These are phyloP conservation scores for Psittacara wagleri DNA, from an alignment of 2,113 vertebrate species.

Conservation along the genomic window DNA sequence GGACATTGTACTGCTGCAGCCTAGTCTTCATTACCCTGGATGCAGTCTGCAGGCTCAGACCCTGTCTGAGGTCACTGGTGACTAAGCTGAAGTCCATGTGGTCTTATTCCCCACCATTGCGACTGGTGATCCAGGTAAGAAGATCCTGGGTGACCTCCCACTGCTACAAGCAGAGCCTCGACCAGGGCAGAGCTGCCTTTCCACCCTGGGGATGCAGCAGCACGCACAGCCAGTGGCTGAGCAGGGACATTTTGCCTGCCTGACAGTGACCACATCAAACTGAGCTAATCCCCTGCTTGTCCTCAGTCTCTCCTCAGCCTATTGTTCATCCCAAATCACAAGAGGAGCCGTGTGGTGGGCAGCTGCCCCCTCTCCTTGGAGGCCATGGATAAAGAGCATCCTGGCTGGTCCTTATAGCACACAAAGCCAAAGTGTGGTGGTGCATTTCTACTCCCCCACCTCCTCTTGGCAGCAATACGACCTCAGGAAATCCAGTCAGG, in stretches of 20 bases:
- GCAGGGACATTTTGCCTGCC: not conserved
- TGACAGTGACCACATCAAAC: no score
- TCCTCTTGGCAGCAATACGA: not conserved
- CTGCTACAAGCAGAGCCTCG: accelerated
- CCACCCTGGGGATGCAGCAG: not conserved
- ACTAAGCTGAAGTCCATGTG: not conserved
- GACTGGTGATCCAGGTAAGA: not conserved
- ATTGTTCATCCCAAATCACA: not conserved
- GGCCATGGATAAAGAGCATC: not conserved
- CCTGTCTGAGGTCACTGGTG: not conserved
- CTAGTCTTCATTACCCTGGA: not conserved
- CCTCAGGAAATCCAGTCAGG: not conserved
- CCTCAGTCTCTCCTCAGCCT: not conserved
- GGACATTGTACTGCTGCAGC: not conserved
- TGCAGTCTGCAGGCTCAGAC: not conserved
- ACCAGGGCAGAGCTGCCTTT: not conserved
- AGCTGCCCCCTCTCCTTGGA: not conserved
- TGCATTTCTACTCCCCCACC: not conserved
- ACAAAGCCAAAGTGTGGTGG: not conserved
- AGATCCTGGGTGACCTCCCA: no score
- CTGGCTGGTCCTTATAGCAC: not conserved
- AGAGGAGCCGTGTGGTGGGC: not conserved
- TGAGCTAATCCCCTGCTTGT: not conserved
- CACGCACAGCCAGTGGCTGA: not conserved
- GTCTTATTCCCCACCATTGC: not conserved